A percentile compares a stretch with the other conserved stretches of the same genome.
phyloP scores from a whole-genome alignment of 2,888 invertebrate genomes.

The Sesia bembeciformis region DNA sequence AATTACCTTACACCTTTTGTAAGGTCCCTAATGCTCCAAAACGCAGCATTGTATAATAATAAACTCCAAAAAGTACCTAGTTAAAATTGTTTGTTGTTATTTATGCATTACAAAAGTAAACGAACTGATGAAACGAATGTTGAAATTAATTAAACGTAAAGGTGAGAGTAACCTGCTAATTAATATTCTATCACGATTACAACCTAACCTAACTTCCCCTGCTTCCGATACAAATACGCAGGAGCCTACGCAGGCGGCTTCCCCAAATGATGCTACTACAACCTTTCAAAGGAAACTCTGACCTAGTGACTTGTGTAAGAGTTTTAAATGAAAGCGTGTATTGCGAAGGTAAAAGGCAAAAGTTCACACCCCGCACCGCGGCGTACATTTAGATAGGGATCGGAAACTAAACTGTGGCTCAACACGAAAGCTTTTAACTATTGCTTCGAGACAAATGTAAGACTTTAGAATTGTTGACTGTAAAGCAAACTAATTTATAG shows the following conservation, averaged over 20 bases:
- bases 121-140: too few species aligned
- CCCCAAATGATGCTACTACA: neutral
- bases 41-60: too few species aligned
- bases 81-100: too few species aligned
- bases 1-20: too few species aligned
- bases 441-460: slow-evolving; percentile 39
- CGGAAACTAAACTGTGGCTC: slow-evolving; percentile 49
- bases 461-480: slow-evolving; percentile 9
- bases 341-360: slow-evolving; percentile 35
- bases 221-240: slow-evolving; percentile 18
- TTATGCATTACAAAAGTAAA: too few species aligned
- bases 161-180: neutral
- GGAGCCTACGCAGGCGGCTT: neutral
- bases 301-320: slow-evolving; percentile 14
- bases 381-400: slow-evolving; percentile 60
- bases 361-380: slow-evolving; percentile 48
- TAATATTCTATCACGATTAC: neutral
- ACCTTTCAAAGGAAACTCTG: slow-evolving; percentile 21
- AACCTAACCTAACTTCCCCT: slow-evolving; percentile 11
- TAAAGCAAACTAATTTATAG: neutral
- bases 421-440: slow-evolving; percentile 53
- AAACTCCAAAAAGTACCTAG: too few species aligned
- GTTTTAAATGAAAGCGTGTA: slow-evolving; percentile 22
- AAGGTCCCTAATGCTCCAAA: too few species aligned
- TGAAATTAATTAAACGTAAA: too few species aligned